Conservation (phyloP, 2,113 vertebrate species). For the Gnathonemus longibarbis region DNA sequence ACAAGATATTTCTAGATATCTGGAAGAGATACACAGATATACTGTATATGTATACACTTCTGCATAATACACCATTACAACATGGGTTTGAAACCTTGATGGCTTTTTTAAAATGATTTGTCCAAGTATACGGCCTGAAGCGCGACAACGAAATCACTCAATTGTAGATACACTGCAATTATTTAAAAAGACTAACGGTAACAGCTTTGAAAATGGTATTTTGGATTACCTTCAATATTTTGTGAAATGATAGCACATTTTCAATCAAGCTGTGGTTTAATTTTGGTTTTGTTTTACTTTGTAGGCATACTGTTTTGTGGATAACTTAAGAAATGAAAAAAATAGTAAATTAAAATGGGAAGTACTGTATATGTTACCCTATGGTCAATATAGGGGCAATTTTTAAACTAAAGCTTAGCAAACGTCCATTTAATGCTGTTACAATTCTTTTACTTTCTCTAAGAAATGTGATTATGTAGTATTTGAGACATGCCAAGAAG, state of each 20-base stretch:
- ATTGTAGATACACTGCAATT: slow-evolving; percentile 59
- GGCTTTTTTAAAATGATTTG: slow-evolving; percentile 31
- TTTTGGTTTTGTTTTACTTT: slow-evolving; percentile 52
- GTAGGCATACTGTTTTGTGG: slow-evolving; percentile 62
- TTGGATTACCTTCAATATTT: slow-evolving; percentile 52
- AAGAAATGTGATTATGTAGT: slow-evolving; percentile 80
- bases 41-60: slow-evolving; percentile 45
- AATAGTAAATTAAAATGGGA: slow-evolving; percentile 44
- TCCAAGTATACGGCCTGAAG: slow-evolving; percentile 49
- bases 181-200: slow-evolving; percentile 50
- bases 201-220: slow-evolving; percentile 57
- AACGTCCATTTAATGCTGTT: slow-evolving; percentile 63
- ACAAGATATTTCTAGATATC: slow-evolving; percentile 20
- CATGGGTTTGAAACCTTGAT: slow-evolving; percentile 37
- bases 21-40: not conserved
- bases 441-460: slow-evolving; percentile 60
- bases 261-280: slow-evolving; percentile 50
- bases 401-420: slow-evolving; percentile 57
- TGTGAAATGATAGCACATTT: slow-evolving; percentile 54
- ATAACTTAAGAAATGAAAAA: slow-evolving; percentile 53
- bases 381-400: slow-evolving; percentile 50
- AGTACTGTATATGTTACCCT: slow-evolving; percentile 52
- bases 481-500: slow-evolving; percentile 54
- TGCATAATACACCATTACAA: slow-evolving; percentile 64
- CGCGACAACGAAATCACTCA: slow-evolving; percentile 51